Evolutionary conservation across 2,113 vertebrate species (phyloP).

Genomic region (Pelvicachromis taeniatus): DNA sequence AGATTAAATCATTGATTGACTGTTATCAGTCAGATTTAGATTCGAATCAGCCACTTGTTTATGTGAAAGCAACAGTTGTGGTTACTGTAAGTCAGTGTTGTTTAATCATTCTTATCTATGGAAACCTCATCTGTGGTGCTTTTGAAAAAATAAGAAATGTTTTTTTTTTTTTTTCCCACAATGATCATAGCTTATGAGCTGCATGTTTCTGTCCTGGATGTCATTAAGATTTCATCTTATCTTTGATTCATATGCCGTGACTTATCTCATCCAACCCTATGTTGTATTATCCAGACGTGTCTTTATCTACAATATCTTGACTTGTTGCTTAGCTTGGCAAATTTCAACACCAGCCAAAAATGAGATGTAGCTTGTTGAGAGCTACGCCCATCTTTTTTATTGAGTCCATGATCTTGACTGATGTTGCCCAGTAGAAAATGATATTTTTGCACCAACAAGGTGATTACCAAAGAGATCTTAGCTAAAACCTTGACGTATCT

Average conservation of each 20-base stretch:
- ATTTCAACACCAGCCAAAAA: neutral
- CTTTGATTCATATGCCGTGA: neutral
- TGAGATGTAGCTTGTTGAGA: neutral
- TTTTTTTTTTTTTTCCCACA: rapidly evolving
- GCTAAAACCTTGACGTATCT: neutral
- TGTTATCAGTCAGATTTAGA: neutral
- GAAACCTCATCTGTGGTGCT: neutral
- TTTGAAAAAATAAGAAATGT: neutral
- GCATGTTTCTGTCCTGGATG: neutral
- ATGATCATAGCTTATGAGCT: neutral
- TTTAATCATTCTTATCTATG: neutral
- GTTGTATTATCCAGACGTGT: neutral
- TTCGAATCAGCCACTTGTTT: neutral
- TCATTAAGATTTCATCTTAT: neutral
- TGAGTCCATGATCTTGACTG: neutral
- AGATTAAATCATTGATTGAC: neutral
- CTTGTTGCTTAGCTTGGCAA: neutral
- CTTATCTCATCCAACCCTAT: neutral
- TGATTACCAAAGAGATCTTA: neutral
- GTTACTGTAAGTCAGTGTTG: neutral
- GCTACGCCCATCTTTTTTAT: neutral
- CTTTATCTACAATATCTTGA: neutral
- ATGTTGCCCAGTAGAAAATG: neutral
- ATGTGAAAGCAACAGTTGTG: neutral
- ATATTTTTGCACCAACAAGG: neutral